Evolutionary conservation across 2,888 invertebrate genomes (phyloP).

Genomic region (Galeruca laticollis): DNA sequence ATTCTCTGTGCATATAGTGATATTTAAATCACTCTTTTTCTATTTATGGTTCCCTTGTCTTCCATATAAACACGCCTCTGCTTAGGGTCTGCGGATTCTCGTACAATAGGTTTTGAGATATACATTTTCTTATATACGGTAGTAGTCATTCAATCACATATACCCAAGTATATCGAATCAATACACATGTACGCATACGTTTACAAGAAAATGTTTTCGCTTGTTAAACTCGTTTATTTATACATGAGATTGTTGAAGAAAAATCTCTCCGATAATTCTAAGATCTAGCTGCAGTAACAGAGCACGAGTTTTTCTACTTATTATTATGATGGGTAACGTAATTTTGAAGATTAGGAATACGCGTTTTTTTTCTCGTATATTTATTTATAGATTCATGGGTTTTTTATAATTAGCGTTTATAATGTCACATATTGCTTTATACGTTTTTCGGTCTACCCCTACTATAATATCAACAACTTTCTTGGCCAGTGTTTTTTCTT

Average conservation of each 20-base stretch:
- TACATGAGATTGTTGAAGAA: slow-evolving; percentile 38
- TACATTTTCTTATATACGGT: slow-evolving; percentile 52
- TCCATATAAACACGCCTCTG: slow-evolving; percentile 15
- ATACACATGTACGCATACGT: slow-evolving; percentile 50
- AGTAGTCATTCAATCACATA: slow-evolving; percentile 56
- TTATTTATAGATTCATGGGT: too few relatives aligned
- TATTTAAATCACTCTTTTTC: too few relatives aligned
- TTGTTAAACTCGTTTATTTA: slow-evolving; percentile 42
- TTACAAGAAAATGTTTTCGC: slow-evolving; percentile 42
- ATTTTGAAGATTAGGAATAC: background rate
- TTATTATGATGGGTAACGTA: background rate
- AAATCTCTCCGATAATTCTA: slow-evolving; percentile 36
- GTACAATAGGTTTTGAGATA: slow-evolving; percentile 57
- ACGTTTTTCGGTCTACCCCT: too few relatives aligned
- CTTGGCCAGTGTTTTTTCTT: too few relatives aligned
- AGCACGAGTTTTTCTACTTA: background rate
- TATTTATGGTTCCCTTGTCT: too few relatives aligned
- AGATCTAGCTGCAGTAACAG: slow-evolving; percentile 10
- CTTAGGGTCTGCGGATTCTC: slow-evolving; percentile 41
- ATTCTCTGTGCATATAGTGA: too few relatives aligned
- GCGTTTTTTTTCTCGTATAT: too few relatives aligned
- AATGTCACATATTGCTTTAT: too few relatives aligned
- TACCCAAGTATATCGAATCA: slow-evolving; percentile 59
- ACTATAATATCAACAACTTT: too few relatives aligned
- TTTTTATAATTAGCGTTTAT: too few relatives aligned